Evolutionary conservation across 2,113 vertebrate species (phyloP).

Genomic region (Phrynocephalus versicolor): DNA sequence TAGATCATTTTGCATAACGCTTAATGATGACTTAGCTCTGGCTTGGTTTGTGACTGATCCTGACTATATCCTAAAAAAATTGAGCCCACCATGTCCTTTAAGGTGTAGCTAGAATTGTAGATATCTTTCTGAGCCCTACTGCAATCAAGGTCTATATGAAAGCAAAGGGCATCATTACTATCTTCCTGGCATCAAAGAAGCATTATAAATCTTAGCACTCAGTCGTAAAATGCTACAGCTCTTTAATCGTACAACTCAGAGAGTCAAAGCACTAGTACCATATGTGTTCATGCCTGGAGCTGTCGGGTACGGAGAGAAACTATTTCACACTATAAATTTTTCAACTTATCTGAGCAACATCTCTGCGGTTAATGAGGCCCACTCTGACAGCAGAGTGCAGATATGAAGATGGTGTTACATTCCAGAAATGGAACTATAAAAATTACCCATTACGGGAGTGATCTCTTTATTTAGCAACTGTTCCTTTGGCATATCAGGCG

Average conservation of each 20-base stretch:
- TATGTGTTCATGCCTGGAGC: conserved; percentile 15
- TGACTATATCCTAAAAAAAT: neutral
- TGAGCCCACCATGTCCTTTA: neutral
- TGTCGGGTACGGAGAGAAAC: conserved; percentile 22
- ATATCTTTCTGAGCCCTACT: conserved; percentile 7
- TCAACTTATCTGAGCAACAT: conserved; percentile 51
- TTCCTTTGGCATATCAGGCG: neutral
- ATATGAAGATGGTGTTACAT: neutral
- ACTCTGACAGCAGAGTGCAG: neutral
- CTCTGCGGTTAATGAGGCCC: conserved; percentile 50
- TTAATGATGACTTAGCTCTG: neutral
- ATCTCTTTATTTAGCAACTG: conserved; percentile 28
- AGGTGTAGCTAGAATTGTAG: neutral
- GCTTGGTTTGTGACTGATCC: neutral
- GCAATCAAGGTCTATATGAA: neutral
- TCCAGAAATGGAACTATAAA: conserved; percentile 11
- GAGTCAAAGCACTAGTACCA: neutral
- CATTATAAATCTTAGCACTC: neutral
- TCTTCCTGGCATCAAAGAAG: neutral
- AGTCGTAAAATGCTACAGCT: conserved; percentile 1
- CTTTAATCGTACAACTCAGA: conserved; percentile 1
- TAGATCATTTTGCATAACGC: neutral
- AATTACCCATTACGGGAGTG: conserved; percentile 23
- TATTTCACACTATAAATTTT: conserved; percentile 16
- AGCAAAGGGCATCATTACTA: neutral